Conservation (phyloP, 2,888 invertebrate genomes). For the Odontomyia ornata region DNA sequence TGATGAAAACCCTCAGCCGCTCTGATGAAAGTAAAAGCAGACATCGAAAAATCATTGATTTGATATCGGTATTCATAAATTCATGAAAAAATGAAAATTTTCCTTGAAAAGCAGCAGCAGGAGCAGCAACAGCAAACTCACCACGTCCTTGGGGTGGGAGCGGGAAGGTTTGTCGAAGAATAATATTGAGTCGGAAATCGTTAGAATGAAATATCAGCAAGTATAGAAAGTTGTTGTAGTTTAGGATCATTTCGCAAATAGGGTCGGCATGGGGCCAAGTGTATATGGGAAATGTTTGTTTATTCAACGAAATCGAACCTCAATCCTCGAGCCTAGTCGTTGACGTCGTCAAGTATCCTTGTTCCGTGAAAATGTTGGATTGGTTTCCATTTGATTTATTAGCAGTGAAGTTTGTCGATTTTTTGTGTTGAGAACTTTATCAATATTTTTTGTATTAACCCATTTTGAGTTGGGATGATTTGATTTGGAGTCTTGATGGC, state of each 20-base stretch:
- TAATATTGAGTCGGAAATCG: neutral
- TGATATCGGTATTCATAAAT: constrained; percentile 40
- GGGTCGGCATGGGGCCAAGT: constrained; percentile 4
- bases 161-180: neutral
- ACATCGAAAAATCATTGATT: constrained; percentile 23
- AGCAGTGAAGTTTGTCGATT: constrained; percentile 15
- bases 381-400: constrained; percentile 34
- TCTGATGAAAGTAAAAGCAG: neutral
- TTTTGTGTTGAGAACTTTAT: constrained; percentile 19
- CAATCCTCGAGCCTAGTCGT: no score
- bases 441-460: constrained; percentile 1
- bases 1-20: neutral
- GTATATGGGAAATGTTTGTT: constrained; percentile 31
- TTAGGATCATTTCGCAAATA: neutral
- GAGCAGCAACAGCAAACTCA: neutral
- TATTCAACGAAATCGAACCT: constrained; percentile 36
- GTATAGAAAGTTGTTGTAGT: neutral
- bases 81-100: constrained; percentile 39
- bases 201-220: constrained; percentile 27
- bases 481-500: neutral
- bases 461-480: neutral
- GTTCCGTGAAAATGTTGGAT: constrained; percentile 7
- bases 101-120: constrained; percentile 6
- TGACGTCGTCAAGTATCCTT: neutral
- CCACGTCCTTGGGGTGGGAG: neutral